Evolutionary conservation across 2,888 invertebrate species (phyloP).

Genomic region (Ypsolopha sequella): DNA sequence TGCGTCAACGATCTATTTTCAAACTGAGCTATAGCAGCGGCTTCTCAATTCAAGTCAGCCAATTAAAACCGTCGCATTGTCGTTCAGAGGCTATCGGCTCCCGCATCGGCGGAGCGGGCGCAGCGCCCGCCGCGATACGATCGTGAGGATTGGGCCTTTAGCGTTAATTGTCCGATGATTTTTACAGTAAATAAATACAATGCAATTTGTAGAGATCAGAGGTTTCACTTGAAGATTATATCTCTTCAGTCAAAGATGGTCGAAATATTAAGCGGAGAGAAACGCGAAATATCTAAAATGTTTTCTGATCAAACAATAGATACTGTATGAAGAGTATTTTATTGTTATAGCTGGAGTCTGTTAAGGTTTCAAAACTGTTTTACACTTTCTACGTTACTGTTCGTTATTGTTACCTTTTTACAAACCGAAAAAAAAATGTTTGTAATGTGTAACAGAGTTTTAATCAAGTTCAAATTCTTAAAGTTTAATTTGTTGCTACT

Average conservation of each 20-base stretch:
- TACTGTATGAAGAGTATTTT: too few species aligned
- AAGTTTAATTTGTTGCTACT: too few species aligned
- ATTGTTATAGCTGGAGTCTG: too few species aligned
- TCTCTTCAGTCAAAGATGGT: neutral
- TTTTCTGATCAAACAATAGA: too few species aligned
- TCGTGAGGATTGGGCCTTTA: conserved; percentile 19
- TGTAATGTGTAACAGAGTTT: too few species aligned
- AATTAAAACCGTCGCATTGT: conserved; percentile 40
- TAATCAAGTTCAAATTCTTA: too few species aligned
- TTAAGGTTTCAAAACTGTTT: too few species aligned
- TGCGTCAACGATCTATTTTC: neutral
- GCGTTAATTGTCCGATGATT: conserved; percentile 42
- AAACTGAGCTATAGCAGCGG: neutral
- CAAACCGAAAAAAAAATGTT: too few species aligned
- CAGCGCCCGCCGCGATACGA: conserved; percentile 12
- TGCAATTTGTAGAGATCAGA: conserved; percentile 45
- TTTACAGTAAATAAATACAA: conserved; percentile 42
- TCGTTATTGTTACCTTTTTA: too few species aligned
- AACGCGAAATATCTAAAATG: too few species aligned
- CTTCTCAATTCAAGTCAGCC: conserved; percentile 22
- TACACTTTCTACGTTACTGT: too few species aligned
- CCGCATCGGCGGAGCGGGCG: neutral
- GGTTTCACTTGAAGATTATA: conserved; percentile 13
- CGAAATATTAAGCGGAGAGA: too few species aligned
- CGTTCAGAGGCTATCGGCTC: neutral